Conservation (phyloP, 1,140 invertebrate genomes). For the Coenobita brevimanus region DNA sequence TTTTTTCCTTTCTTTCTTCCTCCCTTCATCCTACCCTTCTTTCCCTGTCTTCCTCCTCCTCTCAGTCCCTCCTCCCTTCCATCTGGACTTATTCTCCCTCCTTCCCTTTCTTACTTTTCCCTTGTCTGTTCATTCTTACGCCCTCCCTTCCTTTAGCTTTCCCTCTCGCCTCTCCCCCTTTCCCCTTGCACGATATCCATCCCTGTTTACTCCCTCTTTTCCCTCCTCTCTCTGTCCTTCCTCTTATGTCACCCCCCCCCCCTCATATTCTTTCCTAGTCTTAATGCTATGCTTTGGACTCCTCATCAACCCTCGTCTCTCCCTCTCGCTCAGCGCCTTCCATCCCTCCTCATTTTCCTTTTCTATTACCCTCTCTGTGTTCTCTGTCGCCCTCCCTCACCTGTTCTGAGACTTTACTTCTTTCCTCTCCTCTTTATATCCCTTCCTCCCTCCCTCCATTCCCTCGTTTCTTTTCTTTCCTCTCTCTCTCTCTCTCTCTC, state of each 20-base stretch:
- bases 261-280: background rate
- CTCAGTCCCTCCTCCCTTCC: slow-evolving; percentile 5
- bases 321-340: background rate
- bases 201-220: background rate
- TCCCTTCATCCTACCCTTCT: background rate
- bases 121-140: background rate
- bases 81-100: background rate
- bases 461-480: background rate
- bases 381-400: no score
- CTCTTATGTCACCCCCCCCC: background rate
- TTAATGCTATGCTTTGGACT: no score
- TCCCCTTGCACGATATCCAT: background rate
- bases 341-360: background rate
- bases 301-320: background rate
- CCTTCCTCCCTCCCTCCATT: background rate
- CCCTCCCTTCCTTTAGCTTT: background rate
- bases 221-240: background rate
- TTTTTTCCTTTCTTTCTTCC: background rate
- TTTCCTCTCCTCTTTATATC: background rate
- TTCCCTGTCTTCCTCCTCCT: background rate
- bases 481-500: slow-evolving; percentile 9
- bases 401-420: background rate
- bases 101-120: background rate
- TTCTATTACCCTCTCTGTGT: background rate
- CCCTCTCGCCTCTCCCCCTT: background rate